Percentiles rank a stretch among this genome's conserved stretches.
Evolutionary conservation across 2,797 vertebrate species (phyloP).

Genomic region (Galago senegalensis): DNA sequence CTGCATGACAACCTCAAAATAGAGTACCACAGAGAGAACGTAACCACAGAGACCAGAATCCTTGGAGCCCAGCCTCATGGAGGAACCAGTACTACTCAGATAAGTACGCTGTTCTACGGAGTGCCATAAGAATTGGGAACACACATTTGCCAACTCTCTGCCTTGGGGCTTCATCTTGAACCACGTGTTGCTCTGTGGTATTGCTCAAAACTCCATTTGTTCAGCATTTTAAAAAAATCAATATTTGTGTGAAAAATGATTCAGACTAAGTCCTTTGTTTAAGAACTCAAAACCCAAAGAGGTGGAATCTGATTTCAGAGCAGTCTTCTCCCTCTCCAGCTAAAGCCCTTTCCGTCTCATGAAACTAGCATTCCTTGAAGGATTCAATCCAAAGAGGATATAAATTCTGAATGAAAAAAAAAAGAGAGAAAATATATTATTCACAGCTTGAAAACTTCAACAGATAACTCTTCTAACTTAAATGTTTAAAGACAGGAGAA

Average conservation of each 20-base stretch:
- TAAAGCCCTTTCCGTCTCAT: background rate
- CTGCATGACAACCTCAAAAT: background rate
- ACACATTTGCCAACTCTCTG: background rate
- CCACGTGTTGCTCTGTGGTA: background rate
- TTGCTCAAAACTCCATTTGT: background rate
- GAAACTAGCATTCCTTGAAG: slow-evolving; percentile 54
- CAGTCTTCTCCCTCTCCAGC: background rate
- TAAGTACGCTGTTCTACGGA: background rate
- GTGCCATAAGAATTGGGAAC: background rate
- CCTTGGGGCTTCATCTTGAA: background rate
- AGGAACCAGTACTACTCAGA: background rate
- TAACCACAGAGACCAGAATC: background rate
- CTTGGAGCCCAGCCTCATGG: background rate
- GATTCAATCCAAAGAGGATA: slow-evolving; percentile 50
- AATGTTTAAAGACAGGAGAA: slow-evolving; percentile 63
- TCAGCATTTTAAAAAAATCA: background rate
- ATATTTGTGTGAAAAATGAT: background rate
- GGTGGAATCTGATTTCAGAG: slow-evolving; percentile 24
- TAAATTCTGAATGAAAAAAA: slow-evolving; percentile 58
- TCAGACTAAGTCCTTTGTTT: background rate
- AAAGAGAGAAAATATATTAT: slow-evolving; percentile 73
- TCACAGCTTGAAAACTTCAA: slow-evolving; percentile 67
- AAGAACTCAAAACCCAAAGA: slow-evolving; percentile 22
- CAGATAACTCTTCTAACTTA: slow-evolving; percentile 50
- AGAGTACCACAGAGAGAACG: background rate